phyloP scores from a whole-genome alignment of 2,113 vertebrate species.

The Lagopus leucura region DNA sequence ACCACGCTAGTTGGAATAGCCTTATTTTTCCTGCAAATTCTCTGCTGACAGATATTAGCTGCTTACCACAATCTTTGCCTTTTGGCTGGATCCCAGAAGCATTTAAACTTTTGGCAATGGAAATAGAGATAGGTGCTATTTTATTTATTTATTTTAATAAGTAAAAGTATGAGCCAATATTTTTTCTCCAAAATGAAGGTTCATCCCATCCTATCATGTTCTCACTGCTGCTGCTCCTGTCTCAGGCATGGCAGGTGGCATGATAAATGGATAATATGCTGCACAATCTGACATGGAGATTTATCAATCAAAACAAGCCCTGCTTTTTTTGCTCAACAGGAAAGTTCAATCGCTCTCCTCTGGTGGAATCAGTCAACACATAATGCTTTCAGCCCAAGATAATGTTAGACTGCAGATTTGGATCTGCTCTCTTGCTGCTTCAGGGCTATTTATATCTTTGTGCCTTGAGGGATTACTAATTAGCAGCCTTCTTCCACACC shows the following conservation, averaged over 20 bases:
- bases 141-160: conserved; percentile 6
- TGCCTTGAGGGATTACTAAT: conserved; percentile 50
- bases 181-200: background rate
- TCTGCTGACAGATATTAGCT: background rate
- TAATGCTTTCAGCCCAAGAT: conserved; percentile 16
- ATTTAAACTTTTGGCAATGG: background rate
- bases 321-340: conserved; percentile 20
- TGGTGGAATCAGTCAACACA: background rate
- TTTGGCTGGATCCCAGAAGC: background rate
- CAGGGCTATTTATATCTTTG: conserved; percentile 33
- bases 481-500: conserved; percentile 25
- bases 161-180: background rate
- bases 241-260: conserved; percentile 9
- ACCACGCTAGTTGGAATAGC: background rate
- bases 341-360: conserved; percentile 39
- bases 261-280: conserved; percentile 19
- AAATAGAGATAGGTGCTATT: background rate
- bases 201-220: background rate
- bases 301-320: conserved; percentile 60
- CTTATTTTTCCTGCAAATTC: background rate
- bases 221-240: background rate
- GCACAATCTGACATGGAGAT: conserved; percentile 3
- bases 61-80: background rate
- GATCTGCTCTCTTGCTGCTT: conserved; percentile 39
- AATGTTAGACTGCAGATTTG: conserved; percentile 24